These are phyloP conservation scores for Dromiciops gliroides DNA, from an alignment of 2,113 vertebrate species.

Conservation along the genomic window DNA sequence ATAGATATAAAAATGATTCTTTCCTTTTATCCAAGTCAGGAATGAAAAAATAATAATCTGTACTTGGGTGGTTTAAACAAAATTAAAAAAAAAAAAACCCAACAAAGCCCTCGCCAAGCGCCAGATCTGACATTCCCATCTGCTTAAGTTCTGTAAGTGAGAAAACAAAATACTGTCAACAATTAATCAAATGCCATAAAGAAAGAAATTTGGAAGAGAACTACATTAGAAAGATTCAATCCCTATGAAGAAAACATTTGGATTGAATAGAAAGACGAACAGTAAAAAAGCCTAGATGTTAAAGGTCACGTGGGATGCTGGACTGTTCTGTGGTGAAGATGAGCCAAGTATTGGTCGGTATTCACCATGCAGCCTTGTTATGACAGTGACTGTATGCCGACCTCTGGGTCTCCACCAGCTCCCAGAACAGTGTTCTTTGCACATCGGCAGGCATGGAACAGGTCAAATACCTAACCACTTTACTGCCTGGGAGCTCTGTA, in stretches of 20 bases:
- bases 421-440: not conserved
- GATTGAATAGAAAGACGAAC: not conserved
- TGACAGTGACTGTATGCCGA: not conserved
- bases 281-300: not conserved
- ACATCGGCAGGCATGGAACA: not conserved
- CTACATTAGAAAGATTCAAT: slow-evolving; percentile 17
- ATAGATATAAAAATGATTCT: not conserved
- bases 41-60: not conserved
- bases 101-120: not conserved
- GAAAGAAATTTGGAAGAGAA: not conserved
- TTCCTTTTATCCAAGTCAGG: not conserved
- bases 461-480: not conserved
- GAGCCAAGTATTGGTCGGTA: not conserved
- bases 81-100: not conserved
- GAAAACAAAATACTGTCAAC: slow-evolving; percentile 3
- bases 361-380: not conserved
- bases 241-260: not conserved
- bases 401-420: not conserved
- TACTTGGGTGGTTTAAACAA: slow-evolving; percentile 8
- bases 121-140: slow-evolving; percentile 2
- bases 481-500: not conserved
- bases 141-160: not conserved
- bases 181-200: slow-evolving; percentile 6
- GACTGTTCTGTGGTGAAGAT: not conserved
- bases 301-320: not conserved